Percentiles rank a stretch among this genome's conserved stretches.
These are phyloP conservation scores for Pherbina coryleti DNA, from an alignment of 2,888 invertebrate species.

Conservation along the genomic window DNA sequence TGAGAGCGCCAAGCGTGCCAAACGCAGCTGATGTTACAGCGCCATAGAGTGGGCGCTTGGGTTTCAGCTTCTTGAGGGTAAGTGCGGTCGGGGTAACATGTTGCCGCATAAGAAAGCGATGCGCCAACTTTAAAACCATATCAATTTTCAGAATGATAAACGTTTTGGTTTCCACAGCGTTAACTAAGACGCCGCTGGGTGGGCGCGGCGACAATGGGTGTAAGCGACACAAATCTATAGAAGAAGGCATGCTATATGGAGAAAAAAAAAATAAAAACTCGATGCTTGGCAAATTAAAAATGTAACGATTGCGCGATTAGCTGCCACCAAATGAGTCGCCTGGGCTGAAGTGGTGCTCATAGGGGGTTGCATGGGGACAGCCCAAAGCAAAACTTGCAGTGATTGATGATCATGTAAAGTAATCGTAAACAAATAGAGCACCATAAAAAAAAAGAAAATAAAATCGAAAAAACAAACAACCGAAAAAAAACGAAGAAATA, in stretches of 20 bases:
- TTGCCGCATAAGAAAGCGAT: not conserved
- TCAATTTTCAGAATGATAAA: conserved; percentile 2
- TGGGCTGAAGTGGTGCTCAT: not conserved
- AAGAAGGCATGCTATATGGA: not conserved
- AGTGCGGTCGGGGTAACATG: not conserved
- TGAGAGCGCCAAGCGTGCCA: not conserved
- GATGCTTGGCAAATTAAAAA: not conserved
- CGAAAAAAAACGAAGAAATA: not conserved
- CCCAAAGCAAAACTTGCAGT: not conserved
- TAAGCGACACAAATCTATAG: not conserved
- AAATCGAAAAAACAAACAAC: not conserved
- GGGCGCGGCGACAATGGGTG: not conserved
- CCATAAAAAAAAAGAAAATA: not conserved
- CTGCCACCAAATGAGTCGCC: not conserved
- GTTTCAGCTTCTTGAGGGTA: not conserved
- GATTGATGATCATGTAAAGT: conserved; percentile 13
- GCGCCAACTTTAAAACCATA: not conserved
- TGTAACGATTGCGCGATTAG: conserved; percentile 13
- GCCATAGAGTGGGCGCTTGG: no score
- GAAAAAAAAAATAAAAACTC: not conserved
- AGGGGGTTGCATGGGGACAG: not conserved
- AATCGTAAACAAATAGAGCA: not conserved
- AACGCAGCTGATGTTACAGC: not conserved
- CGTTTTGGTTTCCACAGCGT: not conserved
- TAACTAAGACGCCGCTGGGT: not conserved